phyloP scores from a whole-genome alignment of 2,113 vertebrate species.

The Psephotus haematonotus region DNA sequence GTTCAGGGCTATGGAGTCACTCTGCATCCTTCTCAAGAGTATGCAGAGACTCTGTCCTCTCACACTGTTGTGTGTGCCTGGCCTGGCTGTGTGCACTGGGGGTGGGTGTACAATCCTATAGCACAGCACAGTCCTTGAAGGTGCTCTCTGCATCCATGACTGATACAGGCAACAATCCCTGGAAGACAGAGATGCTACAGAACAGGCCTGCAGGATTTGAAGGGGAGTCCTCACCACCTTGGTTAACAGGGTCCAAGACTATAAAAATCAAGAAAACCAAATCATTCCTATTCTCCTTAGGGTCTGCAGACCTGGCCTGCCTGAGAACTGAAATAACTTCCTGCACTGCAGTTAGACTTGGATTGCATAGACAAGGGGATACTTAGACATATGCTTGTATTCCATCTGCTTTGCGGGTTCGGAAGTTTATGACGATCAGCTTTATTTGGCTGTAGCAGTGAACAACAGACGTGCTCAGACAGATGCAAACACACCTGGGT shows the following conservation, averaged over 20 bases:
- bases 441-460: neutral
- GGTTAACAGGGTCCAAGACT: neutral
- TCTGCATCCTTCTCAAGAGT: neutral
- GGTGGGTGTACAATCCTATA: neutral
- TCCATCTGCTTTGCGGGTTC: neutral
- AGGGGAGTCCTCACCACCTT: neutral
- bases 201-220: neutral
- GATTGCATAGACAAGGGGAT: neutral
- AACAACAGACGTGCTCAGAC: neutral
- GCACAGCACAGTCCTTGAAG: neutral
- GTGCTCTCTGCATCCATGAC: rapidly evolving
- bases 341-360: neutral
- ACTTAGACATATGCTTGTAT: neutral
- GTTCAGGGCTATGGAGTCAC: rapidly evolving
- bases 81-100: neutral
- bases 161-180: neutral
- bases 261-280: neutral
- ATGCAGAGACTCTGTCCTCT: neutral
- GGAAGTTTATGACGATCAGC: neutral
- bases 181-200: neutral
- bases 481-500: neutral
- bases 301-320: neutral
- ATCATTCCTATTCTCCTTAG: neutral
- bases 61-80: neutral
- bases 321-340: neutral